Percentiles rank a stretch among this genome's conserved stretches.
Evolutionary conservation across 2,888 invertebrate genomes (phyloP).

Genomic region (Ormyrus rosae): DNA sequence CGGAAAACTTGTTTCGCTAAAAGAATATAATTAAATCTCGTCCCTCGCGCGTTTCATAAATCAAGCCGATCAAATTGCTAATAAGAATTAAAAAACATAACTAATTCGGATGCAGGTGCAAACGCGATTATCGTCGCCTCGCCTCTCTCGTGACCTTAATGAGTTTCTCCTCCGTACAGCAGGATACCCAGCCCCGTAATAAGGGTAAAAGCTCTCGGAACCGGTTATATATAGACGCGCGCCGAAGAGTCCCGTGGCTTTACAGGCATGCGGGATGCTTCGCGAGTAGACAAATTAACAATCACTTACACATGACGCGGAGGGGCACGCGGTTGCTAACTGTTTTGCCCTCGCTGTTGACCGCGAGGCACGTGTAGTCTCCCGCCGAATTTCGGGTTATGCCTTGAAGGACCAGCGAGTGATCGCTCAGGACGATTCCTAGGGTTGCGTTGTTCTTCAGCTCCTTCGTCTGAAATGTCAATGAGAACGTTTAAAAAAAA

Average conservation of each 20-base stretch:
- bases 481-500: no score
- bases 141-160: slow-evolving; percentile 32
- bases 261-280: neutral
- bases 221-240: neutral
- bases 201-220: slow-evolving; percentile 31
- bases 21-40: neutral
- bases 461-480: slow-evolving; percentile 82
- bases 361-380: slow-evolving; percentile 90
- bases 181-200: slow-evolving; percentile 41
- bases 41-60: neutral
- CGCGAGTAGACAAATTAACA: slow-evolving; percentile 46
- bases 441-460: slow-evolving; percentile 89
- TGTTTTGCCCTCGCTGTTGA: slow-evolving; percentile 88
- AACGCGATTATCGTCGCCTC: slow-evolving; percentile 34
- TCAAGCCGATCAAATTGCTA: slow-evolving; percentile 4
- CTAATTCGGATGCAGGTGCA: slow-evolving; percentile 25
- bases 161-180: slow-evolving; percentile 24
- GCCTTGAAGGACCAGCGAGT: slow-evolving; percentile 90
- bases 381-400: slow-evolving; percentile 90
- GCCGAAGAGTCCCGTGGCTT: no score
- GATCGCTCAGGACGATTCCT: slow-evolving; percentile 90
- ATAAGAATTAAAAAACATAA: slow-evolving; percentile 25
- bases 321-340: slow-evolving; percentile 77
- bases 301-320: slow-evolving; percentile 78
- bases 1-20: no score